A percentile compares a stretch with the other conserved stretches of the same genome.
phyloP scores from a whole-genome alignment of 2,113 vertebrate genomes.

The Chiloscyllium plagiosum region DNA sequence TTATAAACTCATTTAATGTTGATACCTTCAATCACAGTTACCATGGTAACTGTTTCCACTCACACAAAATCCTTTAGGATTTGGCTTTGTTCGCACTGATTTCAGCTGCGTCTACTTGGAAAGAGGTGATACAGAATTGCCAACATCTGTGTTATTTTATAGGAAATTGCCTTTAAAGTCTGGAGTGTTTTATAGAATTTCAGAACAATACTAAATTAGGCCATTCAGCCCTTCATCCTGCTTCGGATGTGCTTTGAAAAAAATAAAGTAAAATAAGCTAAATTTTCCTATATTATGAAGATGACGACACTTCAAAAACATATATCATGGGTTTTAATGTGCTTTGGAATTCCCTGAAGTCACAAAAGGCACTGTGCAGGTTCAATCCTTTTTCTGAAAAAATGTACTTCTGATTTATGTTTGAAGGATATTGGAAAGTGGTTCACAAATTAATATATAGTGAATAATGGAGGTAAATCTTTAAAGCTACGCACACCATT shows the following conservation, averaged over 20 bases:
- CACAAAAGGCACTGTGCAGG: not conserved
- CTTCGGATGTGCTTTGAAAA: not conserved
- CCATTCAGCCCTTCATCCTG: too few species aligned
- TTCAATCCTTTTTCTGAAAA: not conserved
- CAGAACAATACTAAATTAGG: not conserved
- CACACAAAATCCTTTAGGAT: conserved; percentile 67
- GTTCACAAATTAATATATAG: not conserved
- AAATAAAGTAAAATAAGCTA: not conserved
- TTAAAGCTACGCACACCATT: not conserved
- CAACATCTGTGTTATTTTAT: not conserved
- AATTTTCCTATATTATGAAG: not conserved
- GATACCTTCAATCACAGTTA: conserved; percentile 69
- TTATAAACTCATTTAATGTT: conserved; percentile 60
- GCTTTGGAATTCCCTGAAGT: not conserved
- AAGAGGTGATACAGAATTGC: not conserved
- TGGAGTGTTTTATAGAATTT: not conserved
- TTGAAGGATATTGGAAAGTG: not conserved
- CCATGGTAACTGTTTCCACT: conserved; percentile 73
- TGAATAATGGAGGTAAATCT: not conserved
- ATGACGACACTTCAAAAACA: not conserved
- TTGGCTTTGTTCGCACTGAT: conserved; percentile 57
- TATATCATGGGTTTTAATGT: not conserved
- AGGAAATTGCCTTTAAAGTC: not conserved
- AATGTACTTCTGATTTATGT: not conserved
- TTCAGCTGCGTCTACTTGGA: conserved; percentile 53